These are phyloP conservation scores for Brenthis ino DNA, from an alignment of 2,888 invertebrate species.

Conservation along the genomic window DNA sequence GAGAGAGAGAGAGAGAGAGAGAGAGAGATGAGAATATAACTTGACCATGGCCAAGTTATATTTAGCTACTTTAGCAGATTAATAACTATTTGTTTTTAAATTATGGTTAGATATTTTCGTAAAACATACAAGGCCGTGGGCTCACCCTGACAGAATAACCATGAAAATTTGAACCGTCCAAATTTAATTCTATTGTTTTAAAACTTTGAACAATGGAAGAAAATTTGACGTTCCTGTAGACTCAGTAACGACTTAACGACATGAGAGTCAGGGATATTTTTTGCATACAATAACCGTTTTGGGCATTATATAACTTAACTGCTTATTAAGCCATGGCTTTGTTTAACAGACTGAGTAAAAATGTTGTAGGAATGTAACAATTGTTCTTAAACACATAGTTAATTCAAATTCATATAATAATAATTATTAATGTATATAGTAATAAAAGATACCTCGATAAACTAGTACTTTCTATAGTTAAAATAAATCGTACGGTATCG, in stretches of 20 bases:
- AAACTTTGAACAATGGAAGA: slow-evolving; percentile 33
- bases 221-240: slow-evolving; percentile 28
- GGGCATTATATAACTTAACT: slow-evolving; percentile 4
- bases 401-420: too few relatives aligned
- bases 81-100: neutral
- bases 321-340: neutral
- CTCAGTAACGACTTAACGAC: slow-evolving; percentile 23
- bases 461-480: too few relatives aligned
- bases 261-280: slow-evolving; percentile 32
- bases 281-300: slow-evolving; percentile 19
- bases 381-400: too few relatives aligned
- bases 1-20: too few relatives aligned
- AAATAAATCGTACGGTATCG: too few relatives aligned
- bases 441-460: too few relatives aligned
- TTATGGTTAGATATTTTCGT: neutral
- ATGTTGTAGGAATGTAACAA: neutral
- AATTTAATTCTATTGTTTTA: slow-evolving; percentile 35
- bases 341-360: neutral
- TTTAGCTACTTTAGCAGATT: neutral
- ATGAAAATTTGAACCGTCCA: slow-evolving; percentile 28
- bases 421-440: too few relatives aligned
- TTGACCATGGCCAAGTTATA: too few relatives aligned
- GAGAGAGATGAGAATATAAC: too few relatives aligned
- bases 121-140: slow-evolving; percentile 35
- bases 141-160: slow-evolving; percentile 36